Evolutionary conservation across 2,888 invertebrate species (phyloP), one percentile per base, ranked within the genome.

Genomic region (Ommatoiulus sabulosus): DNA sequence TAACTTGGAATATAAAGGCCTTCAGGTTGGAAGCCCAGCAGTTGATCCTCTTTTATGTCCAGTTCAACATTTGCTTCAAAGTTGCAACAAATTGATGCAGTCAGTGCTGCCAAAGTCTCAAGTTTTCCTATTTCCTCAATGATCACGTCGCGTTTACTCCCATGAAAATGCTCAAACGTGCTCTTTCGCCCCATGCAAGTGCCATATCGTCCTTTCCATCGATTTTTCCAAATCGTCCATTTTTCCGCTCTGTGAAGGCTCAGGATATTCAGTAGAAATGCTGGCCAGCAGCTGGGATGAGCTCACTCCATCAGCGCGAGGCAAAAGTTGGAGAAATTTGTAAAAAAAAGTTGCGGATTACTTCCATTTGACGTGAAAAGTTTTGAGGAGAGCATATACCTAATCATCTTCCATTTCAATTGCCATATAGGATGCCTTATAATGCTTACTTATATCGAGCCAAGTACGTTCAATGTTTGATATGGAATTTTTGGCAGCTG

Each of bases 371-470:
- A n/a, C 20, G n/a, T 20, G n/a, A n/a, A 63, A 63, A 63, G n/a
- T 63, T 63, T 63, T n/a, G 7, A 20, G 20, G 63, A 20, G 20
- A 20, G 46, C 12, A 4, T 63, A n/a, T 63, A 20, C 35, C 80
- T 15, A 80, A 15, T 15, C 80, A 80, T 80, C 80, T 80, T 80
- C 80, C 80, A 63, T 20, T 20, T 20, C 17, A 63, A 12, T 57
- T 57, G 10, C 57, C 57, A 72, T 24, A 4, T 35, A 43, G 24
- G 80, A 80, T 80, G 80, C 80, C 80, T 80, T 80, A 80, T 80
- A 80, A 80, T 35, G 80, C 80, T 80, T 80, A 80, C 35, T 80
- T 80, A 80, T 80, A 80, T 15, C 80, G 80, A 35, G 80, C 80
- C 80, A 80, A 80, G 80, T 80, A 80, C 80, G 80, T 80, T 43